Conservation (phyloP, 2,797 vertebrate species). For the Rhyacichthys aspro region DNA sequence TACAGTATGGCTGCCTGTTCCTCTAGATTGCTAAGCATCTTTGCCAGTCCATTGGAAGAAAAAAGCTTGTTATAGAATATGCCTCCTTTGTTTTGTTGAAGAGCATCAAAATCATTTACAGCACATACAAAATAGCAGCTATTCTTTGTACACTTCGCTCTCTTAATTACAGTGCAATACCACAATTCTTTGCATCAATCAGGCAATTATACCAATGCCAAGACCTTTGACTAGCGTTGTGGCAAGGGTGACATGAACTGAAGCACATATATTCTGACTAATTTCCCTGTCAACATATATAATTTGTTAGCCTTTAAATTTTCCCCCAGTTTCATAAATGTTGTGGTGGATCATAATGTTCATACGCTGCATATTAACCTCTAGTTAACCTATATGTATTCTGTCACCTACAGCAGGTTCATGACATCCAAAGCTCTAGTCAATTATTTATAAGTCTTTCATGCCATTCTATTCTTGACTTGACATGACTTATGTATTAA, state of each 20-base stretch:
- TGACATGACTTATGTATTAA: neutral
- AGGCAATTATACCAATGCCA: no score
- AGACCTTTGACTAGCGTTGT: no score
- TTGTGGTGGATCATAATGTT: neutral
- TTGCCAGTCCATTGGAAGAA: conserved; percentile 50
- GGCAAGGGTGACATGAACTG: no score
- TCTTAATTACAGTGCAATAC: no score
- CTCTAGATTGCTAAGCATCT: conserved; percentile 69
- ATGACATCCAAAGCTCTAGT: conserved; percentile 3
- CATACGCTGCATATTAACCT: conserved; percentile 8
- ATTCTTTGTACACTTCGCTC: no score
- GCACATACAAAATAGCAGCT: no score
- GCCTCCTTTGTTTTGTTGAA: no score
- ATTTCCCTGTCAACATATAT: no score
- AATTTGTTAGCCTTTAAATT: no score
- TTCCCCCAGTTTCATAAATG: neutral
- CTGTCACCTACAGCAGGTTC: conserved; percentile 2
- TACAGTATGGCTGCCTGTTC: conserved; percentile 55
- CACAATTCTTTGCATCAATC: no score
- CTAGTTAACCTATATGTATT: conserved; percentile 5
- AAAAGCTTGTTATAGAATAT: neutral
- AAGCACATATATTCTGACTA: no score
- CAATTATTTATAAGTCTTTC: neutral
- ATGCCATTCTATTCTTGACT: neutral
- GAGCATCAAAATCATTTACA: no score